These are phyloP conservation scores for Puffinus mauretanicus DNA, from an alignment of 2,113 vertebrate species.

Conservation along the genomic window DNA sequence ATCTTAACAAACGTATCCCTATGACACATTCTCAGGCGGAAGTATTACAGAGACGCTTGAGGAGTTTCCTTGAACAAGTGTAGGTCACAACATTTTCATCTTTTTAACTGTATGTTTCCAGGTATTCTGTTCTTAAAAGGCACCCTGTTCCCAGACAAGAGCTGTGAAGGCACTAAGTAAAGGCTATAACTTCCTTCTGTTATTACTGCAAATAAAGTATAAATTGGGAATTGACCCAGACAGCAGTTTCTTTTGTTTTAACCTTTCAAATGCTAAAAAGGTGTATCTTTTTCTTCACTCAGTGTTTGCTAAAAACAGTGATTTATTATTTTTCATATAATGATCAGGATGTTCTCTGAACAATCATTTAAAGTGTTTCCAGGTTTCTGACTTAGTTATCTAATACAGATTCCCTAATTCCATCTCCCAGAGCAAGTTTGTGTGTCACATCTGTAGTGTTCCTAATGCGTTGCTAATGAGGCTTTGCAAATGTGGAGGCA, in stretches of 20 bases:
- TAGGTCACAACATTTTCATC: background rate
- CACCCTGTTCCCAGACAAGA: background rate
- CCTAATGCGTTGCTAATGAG: constrained; percentile 47
- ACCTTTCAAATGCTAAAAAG: background rate
- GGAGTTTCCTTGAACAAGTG: background rate
- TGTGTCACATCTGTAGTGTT: background rate
- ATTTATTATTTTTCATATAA: background rate
- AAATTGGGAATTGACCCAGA: background rate
- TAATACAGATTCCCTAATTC: background rate
- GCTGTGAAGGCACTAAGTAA: background rate
- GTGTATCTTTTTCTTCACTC: background rate
- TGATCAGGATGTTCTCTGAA: background rate
- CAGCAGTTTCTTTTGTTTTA: background rate
- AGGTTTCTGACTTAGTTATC: background rate
- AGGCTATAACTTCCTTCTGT: background rate
- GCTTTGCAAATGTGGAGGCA: background rate
- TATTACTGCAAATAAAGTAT: background rate
- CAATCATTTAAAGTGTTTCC: background rate
- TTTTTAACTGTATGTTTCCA: background rate
- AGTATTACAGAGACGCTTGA: background rate
- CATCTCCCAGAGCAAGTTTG: background rate
- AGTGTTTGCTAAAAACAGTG: background rate
- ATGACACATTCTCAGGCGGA: background rate
- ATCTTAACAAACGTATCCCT: background rate
- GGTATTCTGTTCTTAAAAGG: background rate